These are phyloP conservation scores for Valencia hispanica DNA, from an alignment of 2,797 vertebrate species.

Conservation along the genomic window DNA sequence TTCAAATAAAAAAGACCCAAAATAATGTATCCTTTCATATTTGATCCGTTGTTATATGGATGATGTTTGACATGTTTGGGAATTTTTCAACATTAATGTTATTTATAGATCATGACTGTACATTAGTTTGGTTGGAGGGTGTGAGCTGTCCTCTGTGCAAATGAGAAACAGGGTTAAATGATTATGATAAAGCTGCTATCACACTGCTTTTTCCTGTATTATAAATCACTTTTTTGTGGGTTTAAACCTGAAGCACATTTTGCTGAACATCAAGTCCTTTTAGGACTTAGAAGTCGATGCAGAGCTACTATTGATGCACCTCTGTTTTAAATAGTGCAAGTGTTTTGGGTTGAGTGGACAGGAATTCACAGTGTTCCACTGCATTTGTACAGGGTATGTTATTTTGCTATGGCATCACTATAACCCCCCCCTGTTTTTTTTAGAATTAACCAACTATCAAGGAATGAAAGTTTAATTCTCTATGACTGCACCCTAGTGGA, in stretches of 20 bases:
- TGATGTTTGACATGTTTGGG: slow-evolving; percentile 29
- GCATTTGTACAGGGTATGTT: not conserved
- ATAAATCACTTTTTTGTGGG: not conserved
- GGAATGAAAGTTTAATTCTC: not conserved
- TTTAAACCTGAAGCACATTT: not conserved
- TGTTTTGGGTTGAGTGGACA: not conserved
- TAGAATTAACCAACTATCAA: not conserved
- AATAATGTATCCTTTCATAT: not conserved
- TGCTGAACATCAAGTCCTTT: not conserved
- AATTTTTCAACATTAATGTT: not conserved
- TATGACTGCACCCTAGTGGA: not conserved
- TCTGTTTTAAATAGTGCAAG: not conserved
- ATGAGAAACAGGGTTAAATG: not conserved
- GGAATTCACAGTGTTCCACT: not conserved
- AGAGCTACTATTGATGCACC: not conserved
- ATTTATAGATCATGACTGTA: slow-evolving; percentile 8
- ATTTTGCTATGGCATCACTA: not conserved
- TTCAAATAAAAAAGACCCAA: slow-evolving; percentile 23
- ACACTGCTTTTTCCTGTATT: not conserved
- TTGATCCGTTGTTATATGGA: slow-evolving; percentile 33
- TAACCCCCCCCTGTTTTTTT: too few species aligned
- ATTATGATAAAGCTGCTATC: not conserved
- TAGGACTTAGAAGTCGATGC: not conserved
- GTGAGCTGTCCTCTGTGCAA: not conserved
- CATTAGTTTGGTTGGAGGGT: not conserved